Percentiles rank a stretch among this genome's conserved stretches.
phyloP scores from a whole-genome alignment of 2,797 vertebrate genomes.

The Phoeniculus purpureus region DNA sequence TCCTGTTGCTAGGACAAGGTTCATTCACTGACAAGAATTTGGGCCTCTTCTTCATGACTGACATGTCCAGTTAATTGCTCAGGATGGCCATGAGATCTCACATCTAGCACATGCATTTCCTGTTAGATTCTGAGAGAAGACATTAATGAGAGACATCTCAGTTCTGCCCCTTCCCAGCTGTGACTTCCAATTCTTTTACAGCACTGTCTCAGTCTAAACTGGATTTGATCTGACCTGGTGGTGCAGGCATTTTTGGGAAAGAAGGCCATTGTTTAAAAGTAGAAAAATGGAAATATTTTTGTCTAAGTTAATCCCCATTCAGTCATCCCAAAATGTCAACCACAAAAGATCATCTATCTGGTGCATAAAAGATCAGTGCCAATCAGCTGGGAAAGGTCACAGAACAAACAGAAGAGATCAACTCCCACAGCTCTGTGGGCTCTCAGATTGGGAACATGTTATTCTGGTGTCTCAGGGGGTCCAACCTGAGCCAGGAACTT shows the following conservation, averaged over 20 bases:
- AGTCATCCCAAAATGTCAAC: slow-evolving; percentile 57
- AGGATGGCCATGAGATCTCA: neutral
- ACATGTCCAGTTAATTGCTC: neutral
- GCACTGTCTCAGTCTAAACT: neutral
- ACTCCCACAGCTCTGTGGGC: neutral
- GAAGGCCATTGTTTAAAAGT: slow-evolving; percentile 27
- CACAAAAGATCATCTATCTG: neutral
- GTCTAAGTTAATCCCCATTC: slow-evolving; percentile 53
- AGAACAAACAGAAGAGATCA: slow-evolving; percentile 48
- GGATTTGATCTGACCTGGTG: neutral
- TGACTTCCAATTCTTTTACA: neutral
- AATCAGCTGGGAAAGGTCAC: slow-evolving; percentile 61
- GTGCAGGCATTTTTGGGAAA: slow-evolving; percentile 26
- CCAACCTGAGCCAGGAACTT: neutral
- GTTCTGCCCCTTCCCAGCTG: neutral
- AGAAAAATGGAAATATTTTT: slow-evolving; percentile 41
- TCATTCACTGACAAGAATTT: neutral
- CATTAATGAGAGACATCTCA: neutral
- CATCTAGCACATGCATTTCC: neutral
- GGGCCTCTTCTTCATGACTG: neutral
- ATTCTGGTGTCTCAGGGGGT: neutral
- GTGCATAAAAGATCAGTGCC: slow-evolving; percentile 51
- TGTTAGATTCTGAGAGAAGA: neutral
- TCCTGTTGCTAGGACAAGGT: neutral
- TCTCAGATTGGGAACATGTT: neutral